Evolutionary conservation across 2,888 invertebrate genomes (phyloP).

Genomic region (Tetramorium bicarinatum): DNA sequence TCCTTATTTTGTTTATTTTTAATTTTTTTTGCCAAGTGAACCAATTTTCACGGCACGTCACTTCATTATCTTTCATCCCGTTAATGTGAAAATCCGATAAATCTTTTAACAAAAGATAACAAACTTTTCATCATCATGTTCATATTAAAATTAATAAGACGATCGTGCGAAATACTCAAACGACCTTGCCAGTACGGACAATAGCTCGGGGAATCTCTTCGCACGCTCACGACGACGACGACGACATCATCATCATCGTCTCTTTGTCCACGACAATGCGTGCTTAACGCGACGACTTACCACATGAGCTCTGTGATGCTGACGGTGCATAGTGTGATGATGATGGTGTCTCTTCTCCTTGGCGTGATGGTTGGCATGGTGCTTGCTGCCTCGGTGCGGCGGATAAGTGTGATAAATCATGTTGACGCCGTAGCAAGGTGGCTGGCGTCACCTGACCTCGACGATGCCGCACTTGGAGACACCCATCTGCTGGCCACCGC

Average conservation of each 20-base stretch:
- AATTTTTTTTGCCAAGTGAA: no score
- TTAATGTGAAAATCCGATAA: background rate
- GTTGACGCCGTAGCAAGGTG: constrained; percentile 82
- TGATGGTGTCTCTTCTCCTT: constrained; percentile 84
- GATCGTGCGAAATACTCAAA: background rate
- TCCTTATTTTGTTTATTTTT: no score
- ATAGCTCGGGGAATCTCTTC: background rate
- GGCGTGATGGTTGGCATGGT: constrained; percentile 83
- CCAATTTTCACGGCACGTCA: background rate
- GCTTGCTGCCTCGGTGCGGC: constrained; percentile 83
- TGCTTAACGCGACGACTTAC: constrained; percentile 77
- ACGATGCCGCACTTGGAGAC: constrained; percentile 74
- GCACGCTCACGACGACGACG: background rate
- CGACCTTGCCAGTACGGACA: background rate
- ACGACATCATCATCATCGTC: constrained; percentile 2
- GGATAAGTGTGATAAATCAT: constrained; percentile 86
- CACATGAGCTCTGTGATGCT: constrained; percentile 82
- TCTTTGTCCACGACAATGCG: constrained; percentile 6
- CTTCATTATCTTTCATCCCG: background rate
- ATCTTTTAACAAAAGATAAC: background rate
- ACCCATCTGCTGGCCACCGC: constrained; percentile 67
- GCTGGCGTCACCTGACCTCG: constrained; percentile 85
- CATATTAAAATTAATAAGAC: background rate
- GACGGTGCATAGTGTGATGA: constrained; percentile 83
- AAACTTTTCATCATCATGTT: background rate